Percentiles rank a stretch among this genome's conserved stretches.
phyloP scores from a whole-genome alignment of 2,888 invertebrate genomes.

The Poecilus cupreus region DNA sequence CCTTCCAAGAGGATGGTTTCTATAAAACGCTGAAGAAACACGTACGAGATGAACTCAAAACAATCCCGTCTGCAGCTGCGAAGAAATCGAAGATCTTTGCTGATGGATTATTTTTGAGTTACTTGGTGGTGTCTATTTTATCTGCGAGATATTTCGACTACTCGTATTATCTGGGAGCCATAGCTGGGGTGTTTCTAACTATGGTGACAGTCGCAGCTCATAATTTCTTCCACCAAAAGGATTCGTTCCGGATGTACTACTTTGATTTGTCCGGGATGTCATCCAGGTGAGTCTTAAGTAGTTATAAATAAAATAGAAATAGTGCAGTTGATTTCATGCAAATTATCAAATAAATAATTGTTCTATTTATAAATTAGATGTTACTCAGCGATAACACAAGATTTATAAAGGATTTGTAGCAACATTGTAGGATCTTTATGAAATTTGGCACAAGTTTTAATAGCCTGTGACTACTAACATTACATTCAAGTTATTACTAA shows the following conservation, averaged over 20 bases:
- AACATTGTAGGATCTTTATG: not conserved
- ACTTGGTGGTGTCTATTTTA: slow-evolving; percentile 68
- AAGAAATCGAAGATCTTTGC: slow-evolving; percentile 70
- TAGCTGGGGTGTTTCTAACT: slow-evolving; percentile 77
- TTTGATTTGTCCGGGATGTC: slow-evolving; percentile 81
- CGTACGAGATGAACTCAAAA: slow-evolving; percentile 75
- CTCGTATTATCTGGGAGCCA: slow-evolving; percentile 71
- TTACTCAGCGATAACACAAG: not conserved
- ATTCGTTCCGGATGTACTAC: slow-evolving; percentile 84
- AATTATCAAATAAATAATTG: not conserved
- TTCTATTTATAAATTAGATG: not conserved
- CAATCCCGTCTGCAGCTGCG: slow-evolving; percentile 71
- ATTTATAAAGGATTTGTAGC: not conserved
- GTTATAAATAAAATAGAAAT: no score
- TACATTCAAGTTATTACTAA: not conserved
- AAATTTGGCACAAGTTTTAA: not conserved
- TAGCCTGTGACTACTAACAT: not conserved
- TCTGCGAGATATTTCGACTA: slow-evolving; percentile 69
- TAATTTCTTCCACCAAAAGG: slow-evolving; percentile 83
- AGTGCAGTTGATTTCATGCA: no score
- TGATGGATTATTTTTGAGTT: slow-evolving; percentile 66
- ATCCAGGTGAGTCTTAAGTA: slow-evolving; percentile 73
- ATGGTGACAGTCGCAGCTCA: slow-evolving; percentile 78
- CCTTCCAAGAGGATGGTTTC: slow-evolving; percentile 83
- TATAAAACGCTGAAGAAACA: slow-evolving; percentile 80